Percentiles rank a stretch among this genome's conserved stretches.
Conservation (phyloP, 1,140 invertebrate species). For the Tetramorium simillimum region DNA sequence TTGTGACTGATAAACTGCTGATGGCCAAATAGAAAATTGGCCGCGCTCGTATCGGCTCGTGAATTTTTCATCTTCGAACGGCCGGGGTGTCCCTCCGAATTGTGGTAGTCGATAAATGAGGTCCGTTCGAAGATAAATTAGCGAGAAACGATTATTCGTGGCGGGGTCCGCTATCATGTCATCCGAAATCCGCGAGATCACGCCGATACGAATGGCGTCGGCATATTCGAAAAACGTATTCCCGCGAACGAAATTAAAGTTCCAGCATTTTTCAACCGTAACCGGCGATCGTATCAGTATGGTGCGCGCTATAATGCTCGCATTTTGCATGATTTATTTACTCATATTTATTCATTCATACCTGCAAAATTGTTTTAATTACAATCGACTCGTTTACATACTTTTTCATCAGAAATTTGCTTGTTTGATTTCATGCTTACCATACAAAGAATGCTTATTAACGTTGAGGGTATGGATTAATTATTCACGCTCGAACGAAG, state of each 20-base stretch:
- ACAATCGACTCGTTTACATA: background rate
- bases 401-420: background rate
- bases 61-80: conserved; percentile 50
- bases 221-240: background rate
- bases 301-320: background rate
- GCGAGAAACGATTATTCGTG: conserved; percentile 11
- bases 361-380: conserved; percentile 28
- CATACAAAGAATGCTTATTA: conserved; percentile 3
- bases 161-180: background rate
- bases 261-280: background rate
- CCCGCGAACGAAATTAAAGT: background rate
- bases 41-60: conserved; percentile 5
- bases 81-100: conserved; percentile 24
- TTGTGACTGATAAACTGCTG: conserved; percentile 30
- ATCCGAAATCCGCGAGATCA: conserved; percentile 10
- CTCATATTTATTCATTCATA: background rate
- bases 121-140: conserved; percentile 45
- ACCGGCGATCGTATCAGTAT: background rate
- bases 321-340: conserved; percentile 11
- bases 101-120: conserved; percentile 35
- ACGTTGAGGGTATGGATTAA: background rate
- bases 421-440: conserved; percentile 4
- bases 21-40: conserved; percentile 12
- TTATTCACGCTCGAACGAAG: background rate
- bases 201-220: background rate